phyloP scores from a whole-genome alignment of 1,140 invertebrate genomes.

The Listronotus oregonensis region DNA sequence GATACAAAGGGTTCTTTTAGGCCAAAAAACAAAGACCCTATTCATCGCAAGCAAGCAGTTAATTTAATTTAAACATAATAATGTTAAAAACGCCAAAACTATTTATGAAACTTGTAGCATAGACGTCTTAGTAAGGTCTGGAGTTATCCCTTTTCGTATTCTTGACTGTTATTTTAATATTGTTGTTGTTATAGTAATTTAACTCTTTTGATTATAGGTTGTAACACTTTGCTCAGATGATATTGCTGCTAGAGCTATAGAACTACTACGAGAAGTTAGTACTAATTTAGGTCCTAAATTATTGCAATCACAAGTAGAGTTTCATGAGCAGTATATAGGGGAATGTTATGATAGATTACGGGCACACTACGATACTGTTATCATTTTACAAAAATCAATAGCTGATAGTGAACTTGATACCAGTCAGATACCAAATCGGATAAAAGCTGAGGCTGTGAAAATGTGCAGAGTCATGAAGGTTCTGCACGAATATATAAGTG shows the following conservation, averaged over 20 bases:
- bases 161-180: too few relatives aligned
- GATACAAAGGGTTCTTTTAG: too few relatives aligned
- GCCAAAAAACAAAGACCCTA: too few relatives aligned
- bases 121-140: too few relatives aligned
- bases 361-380: constrained; percentile 78
- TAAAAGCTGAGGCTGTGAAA: constrained; percentile 78
- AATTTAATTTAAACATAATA: too few relatives aligned
- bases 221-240: constrained; percentile 89
- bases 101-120: too few relatives aligned
- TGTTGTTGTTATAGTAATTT: too few relatives aligned
- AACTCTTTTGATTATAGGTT: too few relatives aligned
- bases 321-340: constrained; percentile 89
- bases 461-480: constrained; percentile 95
- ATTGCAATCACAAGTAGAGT: constrained; percentile 73
- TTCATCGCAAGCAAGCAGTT: too few relatives aligned
- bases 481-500: constrained; percentile 92
- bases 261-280: constrained; percentile 90
- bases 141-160: too few relatives aligned
- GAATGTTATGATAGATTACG: constrained; percentile 88
- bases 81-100: too few relatives aligned
- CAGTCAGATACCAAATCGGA: constrained; percentile 58
- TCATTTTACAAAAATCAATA: constrained; percentile 58
- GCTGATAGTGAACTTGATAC: constrained; percentile 49
- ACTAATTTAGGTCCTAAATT: constrained; percentile 90
- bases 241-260: constrained; percentile 88